Evolutionary conservation across 2,797 vertebrate genomes (phyloP).

Genomic region (Bovichtus variegatus): DNA sequence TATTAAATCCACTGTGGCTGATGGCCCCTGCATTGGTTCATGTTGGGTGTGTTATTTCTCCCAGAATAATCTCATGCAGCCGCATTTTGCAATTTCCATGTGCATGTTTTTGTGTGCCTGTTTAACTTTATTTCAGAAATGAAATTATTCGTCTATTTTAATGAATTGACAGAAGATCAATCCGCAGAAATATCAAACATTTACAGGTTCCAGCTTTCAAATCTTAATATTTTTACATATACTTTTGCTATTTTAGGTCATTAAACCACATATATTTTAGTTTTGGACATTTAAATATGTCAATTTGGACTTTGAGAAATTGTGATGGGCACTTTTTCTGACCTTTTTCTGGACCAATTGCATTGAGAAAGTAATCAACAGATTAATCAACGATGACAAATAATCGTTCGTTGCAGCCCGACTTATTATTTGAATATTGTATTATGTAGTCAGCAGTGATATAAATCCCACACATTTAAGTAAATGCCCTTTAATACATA

Average conservation of each 20-base stretch:
- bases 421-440: no score
- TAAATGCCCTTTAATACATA: neutral
- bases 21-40: neutral
- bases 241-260: neutral
- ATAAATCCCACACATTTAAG: constrained; percentile 10
- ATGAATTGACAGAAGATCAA: neutral
- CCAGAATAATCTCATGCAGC: constrained; percentile 1
- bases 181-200: neutral
- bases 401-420: neutral
- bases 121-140: constrained; percentile 5
- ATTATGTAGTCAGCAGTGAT: neutral
- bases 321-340: neutral
- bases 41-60: neutral
- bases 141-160: neutral
- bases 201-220: neutral
- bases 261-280: neutral
- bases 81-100: neutral
- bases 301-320: neutral
- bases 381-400: neutral
- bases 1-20: constrained; percentile 19
- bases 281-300: neutral
- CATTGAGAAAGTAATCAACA: neutral
- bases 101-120: neutral
- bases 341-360: neutral
- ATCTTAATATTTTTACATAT: neutral